A percentile compares a stretch with the other conserved stretches of the same genome.
phyloP scores from a whole-genome alignment of 2,113 vertebrate species.

The Eleginops maclovinus region DNA sequence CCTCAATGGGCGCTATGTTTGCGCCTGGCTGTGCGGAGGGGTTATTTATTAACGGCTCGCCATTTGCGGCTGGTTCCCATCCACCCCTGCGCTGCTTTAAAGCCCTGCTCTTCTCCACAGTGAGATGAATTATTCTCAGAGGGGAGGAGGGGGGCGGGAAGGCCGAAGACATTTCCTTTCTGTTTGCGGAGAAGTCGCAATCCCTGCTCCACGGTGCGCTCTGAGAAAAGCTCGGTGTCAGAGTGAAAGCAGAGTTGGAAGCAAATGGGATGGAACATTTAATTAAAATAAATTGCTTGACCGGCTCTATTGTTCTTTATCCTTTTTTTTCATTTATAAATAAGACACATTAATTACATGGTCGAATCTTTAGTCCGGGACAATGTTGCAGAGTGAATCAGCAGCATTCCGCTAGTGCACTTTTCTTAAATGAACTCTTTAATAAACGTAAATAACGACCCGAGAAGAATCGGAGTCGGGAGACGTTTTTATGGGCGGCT shows the following conservation, averaged over 20 bases:
- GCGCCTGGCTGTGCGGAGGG: conserved; percentile 90
- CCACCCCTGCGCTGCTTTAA: conserved; percentile 87
- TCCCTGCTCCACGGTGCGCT: conserved; percentile 90
- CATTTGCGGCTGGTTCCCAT: conserved; percentile 95
- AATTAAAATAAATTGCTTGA: conserved; percentile 99
- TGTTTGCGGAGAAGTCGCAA: conserved; percentile 74
- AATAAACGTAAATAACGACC: conserved; percentile 79
- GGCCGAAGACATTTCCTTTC: conserved; percentile 89
- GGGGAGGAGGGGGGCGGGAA: conserved; percentile 78
- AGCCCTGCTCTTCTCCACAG: conserved; percentile 87
- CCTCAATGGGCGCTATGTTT: conserved; percentile 92
- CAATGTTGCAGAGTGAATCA: conserved; percentile 93
- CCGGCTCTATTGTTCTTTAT: conserved; percentile 90
- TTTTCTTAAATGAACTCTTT: conserved; percentile 82
- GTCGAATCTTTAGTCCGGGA: conserved; percentile 93
- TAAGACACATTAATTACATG: conserved; percentile 99
- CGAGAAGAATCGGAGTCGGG: conserved; percentile 82
- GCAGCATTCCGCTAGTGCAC: conserved; percentile 88
- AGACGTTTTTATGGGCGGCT: conserved; percentile 73
- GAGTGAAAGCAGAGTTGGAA: conserved; percentile 92
- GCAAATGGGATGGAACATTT: conserved; percentile 99
- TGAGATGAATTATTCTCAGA: conserved; percentile 91
- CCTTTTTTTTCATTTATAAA: conserved; percentile 78
- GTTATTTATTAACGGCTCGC: conserved; percentile 98
- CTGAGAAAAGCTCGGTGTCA: conserved; percentile 88